Percentiles rank a stretch among this genome's conserved stretches.
Evolutionary conservation across 2,113 vertebrate genomes (phyloP).

Genomic region (Mesembrinibis cayennensis): DNA sequence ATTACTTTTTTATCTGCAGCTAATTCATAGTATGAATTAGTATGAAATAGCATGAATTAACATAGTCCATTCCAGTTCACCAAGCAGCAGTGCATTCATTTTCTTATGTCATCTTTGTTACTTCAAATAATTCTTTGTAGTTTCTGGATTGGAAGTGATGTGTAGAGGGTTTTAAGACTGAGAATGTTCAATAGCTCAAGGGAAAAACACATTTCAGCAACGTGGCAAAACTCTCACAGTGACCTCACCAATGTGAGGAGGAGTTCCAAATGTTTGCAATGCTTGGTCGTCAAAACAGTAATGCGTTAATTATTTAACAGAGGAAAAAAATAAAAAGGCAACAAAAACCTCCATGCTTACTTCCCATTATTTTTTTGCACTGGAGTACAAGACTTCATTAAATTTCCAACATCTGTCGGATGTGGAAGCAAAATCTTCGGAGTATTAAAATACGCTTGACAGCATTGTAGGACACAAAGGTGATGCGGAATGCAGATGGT

Average conservation of each 20-base stretch:
- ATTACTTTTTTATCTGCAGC: not conserved
- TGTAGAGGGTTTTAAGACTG: not conserved
- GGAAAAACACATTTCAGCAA: not conserved
- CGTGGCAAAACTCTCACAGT: not conserved
- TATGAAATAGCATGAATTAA: not conserved
- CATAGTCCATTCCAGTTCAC: not conserved
- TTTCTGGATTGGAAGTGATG: not conserved
- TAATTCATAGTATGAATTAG: not conserved
- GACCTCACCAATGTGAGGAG: not conserved
- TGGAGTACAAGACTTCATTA: not conserved
- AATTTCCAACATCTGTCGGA: not conserved
- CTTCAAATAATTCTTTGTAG: not conserved
- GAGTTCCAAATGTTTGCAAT: not conserved
- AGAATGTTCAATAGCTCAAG: not conserved
- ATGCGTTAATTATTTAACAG: not conserved
- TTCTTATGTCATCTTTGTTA: not conserved
- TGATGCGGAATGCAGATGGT: not conserved
- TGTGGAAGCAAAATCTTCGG: not conserved
- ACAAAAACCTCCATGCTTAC: accelerated
- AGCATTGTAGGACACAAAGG: not conserved
- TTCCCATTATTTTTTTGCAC: not conserved
- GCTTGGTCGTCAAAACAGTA: not conserved
- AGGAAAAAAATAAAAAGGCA: not conserved
- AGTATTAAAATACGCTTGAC: not conserved
- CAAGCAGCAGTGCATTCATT: not conserved